Base-by-base conservation (phyloP, 2,888 invertebrate species). In the Lamellibrachia satsuma region DNA sequence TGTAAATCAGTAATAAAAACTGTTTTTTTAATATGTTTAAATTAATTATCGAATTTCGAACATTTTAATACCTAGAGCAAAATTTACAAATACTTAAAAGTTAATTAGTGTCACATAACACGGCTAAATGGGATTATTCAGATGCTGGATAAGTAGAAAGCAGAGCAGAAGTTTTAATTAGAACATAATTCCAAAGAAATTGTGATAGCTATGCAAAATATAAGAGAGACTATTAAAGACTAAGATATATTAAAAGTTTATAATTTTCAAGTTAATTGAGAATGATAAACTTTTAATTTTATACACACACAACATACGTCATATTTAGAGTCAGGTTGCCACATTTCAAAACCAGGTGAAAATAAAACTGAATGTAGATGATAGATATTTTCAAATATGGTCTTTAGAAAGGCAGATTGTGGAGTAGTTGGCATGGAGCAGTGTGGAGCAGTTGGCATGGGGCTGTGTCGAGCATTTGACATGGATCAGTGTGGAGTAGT, bases 251-350 rank as follows among this genome's bases (percentile, higher is more conserved):
- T 75, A 75, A 75, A 75, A 75, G 75, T 75, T 75, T 75, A 75
- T 75, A 15, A 75, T 75, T 15, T 75, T 75, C 75, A 75, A 75
- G 75, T 22, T 75, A 75, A 22, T 6, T 75, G 75, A 75, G 0
- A 75, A 75, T 75, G 75, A 75, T 75, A 75, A 75, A 75, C 75
- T 75, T 75, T 75, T 75, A 75, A 75, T 22, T 22, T 75, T 75
- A 75, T 60, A 22, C n/a, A n/a, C n/a, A n/a, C n/a, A n/a, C 60
- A 60, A 22, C 60, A 60, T 2, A 22, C 9, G 15, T 57, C 8
- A 57, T 6, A 22, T 75, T 75, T 75, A 22, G 75, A 75, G 75
- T 75, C 15, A 22, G n/a, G 15, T 75, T 75, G 75, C 75, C 75
- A 75, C 22, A 75, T 75, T 75, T 75, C 75, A 75, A 75, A 75